Evolutionary conservation across 2,797 vertebrate genomes (phyloP), one percentile per base, ranked within the genome.

Genomic region (Tauraco hartlaubi): DNA sequence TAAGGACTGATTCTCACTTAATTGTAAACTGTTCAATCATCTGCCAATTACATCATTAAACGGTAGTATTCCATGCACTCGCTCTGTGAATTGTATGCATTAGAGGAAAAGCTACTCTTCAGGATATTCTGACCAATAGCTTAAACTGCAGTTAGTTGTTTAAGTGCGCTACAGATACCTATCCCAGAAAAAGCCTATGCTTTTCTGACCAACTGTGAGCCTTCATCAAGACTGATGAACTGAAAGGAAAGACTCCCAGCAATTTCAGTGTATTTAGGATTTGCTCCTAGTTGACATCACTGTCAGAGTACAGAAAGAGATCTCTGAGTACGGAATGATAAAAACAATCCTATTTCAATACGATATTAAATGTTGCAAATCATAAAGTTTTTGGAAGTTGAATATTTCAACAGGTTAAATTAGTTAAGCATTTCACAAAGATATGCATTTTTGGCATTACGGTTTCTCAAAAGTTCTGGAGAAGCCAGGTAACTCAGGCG

Each of bases 341-440:
- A 92, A 93, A 94, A 2, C 19, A 35, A 41, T 43, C 52, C 22
- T 69, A 39, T 94, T 88, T 85, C 85, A 62, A 37, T 80, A 64
- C 16, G 64, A 33, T 14, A 48, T 49, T 49, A 55, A 55, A 48
- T 43, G 11, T 26, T 85, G 63, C 37, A 72, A 79, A 63, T 66
- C 54, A 54, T 59, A 87, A 84, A 96, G 77, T 37, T 94, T 97
- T 93, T 49, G 59, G 86, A 85, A 84, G 58, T 31, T 72, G 46
- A 80, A 48, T 85, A 51, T 67, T 75, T 95, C 86, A 77, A 74
- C 51, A 83, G 71, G 82, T 86, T 83, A 56, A 63, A 90, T 92
- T 81, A 75, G 28, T 77, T 84, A 88, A 80, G 44, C 37, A 68
- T 88, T 88, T 96, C 77, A 73, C 69, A 78, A 79, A 93, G 52